Conservation (phyloP, 2,113 vertebrate genomes). For the Orycteropus afer region DNA sequence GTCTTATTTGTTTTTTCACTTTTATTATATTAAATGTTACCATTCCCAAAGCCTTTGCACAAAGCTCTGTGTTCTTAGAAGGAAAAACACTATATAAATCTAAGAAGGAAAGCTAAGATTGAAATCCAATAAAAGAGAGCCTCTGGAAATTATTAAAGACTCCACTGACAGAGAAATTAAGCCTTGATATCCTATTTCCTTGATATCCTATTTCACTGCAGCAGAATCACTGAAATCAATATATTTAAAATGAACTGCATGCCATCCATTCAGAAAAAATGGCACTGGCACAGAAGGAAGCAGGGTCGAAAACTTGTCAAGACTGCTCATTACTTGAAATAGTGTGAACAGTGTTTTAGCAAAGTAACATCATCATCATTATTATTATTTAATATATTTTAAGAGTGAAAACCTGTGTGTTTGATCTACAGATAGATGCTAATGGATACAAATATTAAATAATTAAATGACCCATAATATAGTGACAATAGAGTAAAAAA, state of each 20-base stretch:
- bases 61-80: constrained; percentile 46
- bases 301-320: constrained; percentile 15
- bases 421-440: neutral
- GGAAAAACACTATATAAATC: constrained; percentile 43
- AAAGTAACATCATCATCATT: neutral
- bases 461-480: neutral
- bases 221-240: constrained; percentile 55
- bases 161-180: constrained; percentile 60
- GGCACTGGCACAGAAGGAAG: neutral
- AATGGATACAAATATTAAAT: neutral
- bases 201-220: constrained; percentile 54
- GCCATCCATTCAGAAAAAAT: neutral
- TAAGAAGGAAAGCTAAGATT: constrained; percentile 45
- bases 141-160: constrained; percentile 61
- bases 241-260: constrained; percentile 25
- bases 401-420: neutral
- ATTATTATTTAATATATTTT: neutral
- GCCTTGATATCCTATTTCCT: constrained; percentile 33
- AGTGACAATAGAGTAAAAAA: neutral
- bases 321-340: neutral
- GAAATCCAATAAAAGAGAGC: constrained; percentile 62
- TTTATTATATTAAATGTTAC: constrained; percentile 50
- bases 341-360: neutral
- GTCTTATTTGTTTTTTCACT: constrained; percentile 15
- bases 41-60: constrained; percentile 32